phyloP scores from a whole-genome alignment of 2,797 vertebrate species.

The Argentina silus region DNA sequence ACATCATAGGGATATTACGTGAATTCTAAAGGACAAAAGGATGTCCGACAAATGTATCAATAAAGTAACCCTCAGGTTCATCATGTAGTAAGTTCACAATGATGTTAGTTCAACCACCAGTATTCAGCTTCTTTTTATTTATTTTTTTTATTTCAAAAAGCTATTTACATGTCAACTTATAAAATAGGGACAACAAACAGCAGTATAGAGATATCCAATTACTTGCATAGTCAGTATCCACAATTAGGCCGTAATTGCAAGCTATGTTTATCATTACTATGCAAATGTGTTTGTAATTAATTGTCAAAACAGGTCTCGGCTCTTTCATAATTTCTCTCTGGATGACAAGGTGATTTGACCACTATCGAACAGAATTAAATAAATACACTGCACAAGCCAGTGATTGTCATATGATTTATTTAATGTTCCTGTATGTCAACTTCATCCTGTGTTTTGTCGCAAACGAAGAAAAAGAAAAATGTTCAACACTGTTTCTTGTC shows the following conservation, averaged over 20 bases:
- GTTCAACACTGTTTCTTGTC: too few species aligned
- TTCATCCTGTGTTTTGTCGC: too few species aligned
- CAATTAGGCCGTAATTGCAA: conserved; percentile 19
- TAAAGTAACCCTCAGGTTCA: too few species aligned
- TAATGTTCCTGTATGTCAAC: too few species aligned
- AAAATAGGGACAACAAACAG: background rate
- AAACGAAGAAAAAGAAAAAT: too few species aligned
- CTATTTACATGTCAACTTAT: background rate
- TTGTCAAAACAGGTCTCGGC: conserved; percentile 3
- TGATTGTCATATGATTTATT: too few species aligned
- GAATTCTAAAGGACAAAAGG: too few species aligned
- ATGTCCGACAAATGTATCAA: background rate
- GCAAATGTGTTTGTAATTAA: conserved; percentile 11
- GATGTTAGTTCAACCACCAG: too few species aligned
- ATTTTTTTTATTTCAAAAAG: background rate
- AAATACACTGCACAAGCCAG: background rate
- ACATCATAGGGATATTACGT: background rate
- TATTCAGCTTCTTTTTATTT: too few species aligned
- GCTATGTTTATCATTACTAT: conserved; percentile 28
- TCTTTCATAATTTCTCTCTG: background rate
- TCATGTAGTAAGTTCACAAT: too few species aligned
- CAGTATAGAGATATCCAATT: conserved; percentile 1
- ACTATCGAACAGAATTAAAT: background rate
- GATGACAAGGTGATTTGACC: background rate
- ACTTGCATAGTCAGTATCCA: conserved; percentile 7